Evolutionary conservation across 1,140 invertebrate genomes (phyloP).

Genomic region (Drosophila punjabiensis): DNA sequence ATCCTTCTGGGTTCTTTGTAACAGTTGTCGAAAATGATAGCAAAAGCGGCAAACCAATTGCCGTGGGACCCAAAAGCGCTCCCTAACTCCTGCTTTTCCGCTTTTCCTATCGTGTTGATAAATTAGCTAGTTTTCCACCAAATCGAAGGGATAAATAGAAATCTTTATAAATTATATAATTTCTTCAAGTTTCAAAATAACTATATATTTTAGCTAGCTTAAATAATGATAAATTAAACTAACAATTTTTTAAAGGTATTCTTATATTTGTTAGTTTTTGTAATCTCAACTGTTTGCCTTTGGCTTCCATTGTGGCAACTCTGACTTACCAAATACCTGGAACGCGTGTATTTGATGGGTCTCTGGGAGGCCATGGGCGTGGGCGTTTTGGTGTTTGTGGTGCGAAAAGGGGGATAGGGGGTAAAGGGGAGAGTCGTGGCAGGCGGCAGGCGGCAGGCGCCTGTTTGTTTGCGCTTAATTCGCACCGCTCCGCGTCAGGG

Average conservation of each 20-base stretch:
- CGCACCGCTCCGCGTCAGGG: slow-evolving; percentile 45
- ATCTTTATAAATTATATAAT: not conserved
- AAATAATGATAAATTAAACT: not conserved
- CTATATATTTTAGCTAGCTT: not conserved
- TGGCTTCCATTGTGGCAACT: slow-evolving; percentile 1
- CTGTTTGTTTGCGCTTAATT: slow-evolving; percentile 68
- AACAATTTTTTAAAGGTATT: not conserved
- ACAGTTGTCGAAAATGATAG: slow-evolving; percentile 79
- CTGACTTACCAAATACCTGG: slow-evolving; percentile 19
- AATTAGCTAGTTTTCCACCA: not conserved
- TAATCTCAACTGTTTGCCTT: not conserved
- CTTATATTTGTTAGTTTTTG: not conserved
- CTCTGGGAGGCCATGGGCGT: slow-evolving; percentile 30
- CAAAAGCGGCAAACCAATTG: slow-evolving; percentile 60
- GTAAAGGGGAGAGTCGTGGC: not conserved
- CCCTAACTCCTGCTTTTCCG: slow-evolving; percentile 1
- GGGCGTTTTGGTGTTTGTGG: slow-evolving; percentile 13
- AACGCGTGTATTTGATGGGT: slow-evolving; percentile 78
- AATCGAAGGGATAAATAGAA: not conserved
- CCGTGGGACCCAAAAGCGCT: slow-evolving; percentile 54
- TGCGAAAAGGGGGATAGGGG: not conserved
- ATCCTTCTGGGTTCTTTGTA: slow-evolving; percentile 52
- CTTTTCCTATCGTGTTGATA: not conserved
- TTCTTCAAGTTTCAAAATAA: not conserved
- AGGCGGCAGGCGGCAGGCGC: slow-evolving; percentile 2